Evolutionary conservation across 2,888 invertebrate genomes (phyloP), one percentile per base, ranked within the genome.

Genomic region (Cerastis rubricosa): DNA sequence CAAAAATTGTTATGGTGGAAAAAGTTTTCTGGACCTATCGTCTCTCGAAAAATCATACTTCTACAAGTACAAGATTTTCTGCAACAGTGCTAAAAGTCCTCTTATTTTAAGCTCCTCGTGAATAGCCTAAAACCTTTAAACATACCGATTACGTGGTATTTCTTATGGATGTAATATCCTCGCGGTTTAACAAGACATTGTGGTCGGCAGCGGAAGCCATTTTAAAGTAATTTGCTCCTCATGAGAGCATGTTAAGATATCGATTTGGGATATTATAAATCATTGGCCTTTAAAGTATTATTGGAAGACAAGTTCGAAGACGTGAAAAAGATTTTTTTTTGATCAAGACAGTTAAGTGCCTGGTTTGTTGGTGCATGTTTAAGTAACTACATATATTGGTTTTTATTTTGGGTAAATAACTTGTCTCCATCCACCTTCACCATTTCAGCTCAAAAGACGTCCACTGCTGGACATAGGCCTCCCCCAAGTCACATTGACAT

Each of bases 161-260:
- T 66, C 64, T 74, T 70, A 59, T 71, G n/a, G 22, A 43, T 22
- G 43, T 76, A 76, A 85, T 79, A 69, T 67, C 9, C 64, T 83
- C 54, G 72, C 47, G 76, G 78, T 78, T 49, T 69, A 47, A 78
- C 69, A 85, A 74, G 63, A 63, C 54, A 17, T 81, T 74, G 83
- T 73, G 84, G 86, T 85, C 5, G 64, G 49, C 72, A 72, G 74
- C 70, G 74, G 74, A 77, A 76, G 70, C 74, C 76, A 79, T 71
- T 85, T 79, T 57, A 57, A 4, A 47, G 75, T 64, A 76, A 83
- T 83, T 83, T 78, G 14, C 82, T 74, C 78, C 78, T 82, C 74
- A 78, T 85, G 83, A 69, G 73, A 74, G 7, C 35, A 63, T 54
- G 35, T 85, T 65, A 71, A 66, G 43, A 65, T 2, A 54, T 43